Percentiles rank a stretch among this genome's conserved stretches.
Evolutionary conservation across 2,888 invertebrate species (phyloP).

Genomic region (Caenorhabditis afra): DNA sequence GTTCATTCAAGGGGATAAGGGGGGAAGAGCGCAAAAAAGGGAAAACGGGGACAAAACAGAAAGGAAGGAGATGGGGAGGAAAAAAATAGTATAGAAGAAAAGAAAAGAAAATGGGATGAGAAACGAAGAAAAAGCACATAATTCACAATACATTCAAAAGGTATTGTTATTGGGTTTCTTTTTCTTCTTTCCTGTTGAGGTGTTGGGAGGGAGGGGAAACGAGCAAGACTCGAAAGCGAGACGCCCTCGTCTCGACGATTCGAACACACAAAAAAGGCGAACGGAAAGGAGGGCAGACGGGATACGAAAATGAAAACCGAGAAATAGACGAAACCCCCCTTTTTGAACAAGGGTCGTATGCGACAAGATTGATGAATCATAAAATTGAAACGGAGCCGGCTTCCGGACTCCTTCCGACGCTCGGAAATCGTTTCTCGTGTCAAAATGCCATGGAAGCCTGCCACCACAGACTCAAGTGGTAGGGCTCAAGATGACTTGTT

Average conservation of each 20-base stretch:
- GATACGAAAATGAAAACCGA: conserved; percentile 5
- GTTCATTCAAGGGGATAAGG: conserved; percentile 21
- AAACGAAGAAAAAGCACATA: conserved; percentile 27
- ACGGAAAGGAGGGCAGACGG: conserved; percentile 7
- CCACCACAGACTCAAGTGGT: not conserved
- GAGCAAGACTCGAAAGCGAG: conserved; percentile 11
- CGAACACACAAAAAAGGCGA: conserved; percentile 18
- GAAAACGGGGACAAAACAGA: not conserved
- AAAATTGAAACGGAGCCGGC: conserved; percentile 31
- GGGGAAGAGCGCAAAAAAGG: conserved; percentile 14
- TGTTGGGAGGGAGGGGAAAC: not conserved
- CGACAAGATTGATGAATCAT: conserved; percentile 57
- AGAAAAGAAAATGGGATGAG: conserved; percentile 11
- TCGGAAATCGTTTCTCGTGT: not conserved
- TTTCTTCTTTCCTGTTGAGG: conserved; percentile 1
- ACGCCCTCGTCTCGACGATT: not conserved
- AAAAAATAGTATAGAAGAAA: not conserved
- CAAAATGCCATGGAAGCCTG: not conserved
- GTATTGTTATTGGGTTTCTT: conserved; percentile 49
- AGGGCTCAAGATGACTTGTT: conserved; percentile 1
- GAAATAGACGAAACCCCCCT: not conserved
- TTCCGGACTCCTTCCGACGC: not conserved
- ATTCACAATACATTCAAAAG: conserved; percentile 54
- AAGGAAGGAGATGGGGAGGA: conserved; percentile 12
- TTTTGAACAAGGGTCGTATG: conserved; percentile 4